Percentiles rank a stretch among this genome's conserved stretches.
Evolutionary conservation across 2,888 invertebrate genomes (phyloP).

Genomic region (Mallateleia sp.): DNA sequence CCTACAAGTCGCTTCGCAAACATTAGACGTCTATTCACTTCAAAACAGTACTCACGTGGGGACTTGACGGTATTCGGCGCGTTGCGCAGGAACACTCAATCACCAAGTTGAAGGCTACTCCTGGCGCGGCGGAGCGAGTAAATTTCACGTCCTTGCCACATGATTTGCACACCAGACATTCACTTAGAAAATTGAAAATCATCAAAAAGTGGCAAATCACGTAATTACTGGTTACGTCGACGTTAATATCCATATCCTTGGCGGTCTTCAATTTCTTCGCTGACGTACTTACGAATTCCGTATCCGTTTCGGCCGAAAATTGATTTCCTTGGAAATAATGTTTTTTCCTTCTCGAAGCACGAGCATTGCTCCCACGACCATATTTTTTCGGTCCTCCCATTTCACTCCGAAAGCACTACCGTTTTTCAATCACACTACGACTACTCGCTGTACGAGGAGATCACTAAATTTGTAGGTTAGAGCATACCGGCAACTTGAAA

Average conservation of each 20-base stretch:
- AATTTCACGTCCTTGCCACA: constrained; percentile 6
- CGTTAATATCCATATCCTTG: constrained; percentile 5
- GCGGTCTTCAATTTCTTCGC: constrained; percentile 31
- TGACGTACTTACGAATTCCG: constrained; percentile 21
- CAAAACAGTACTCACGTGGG: too few relatives aligned
- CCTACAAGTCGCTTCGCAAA: not conserved
- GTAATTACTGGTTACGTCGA: not conserved
- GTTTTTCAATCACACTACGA: too few relatives aligned
- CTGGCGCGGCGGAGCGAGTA: constrained; percentile 2
- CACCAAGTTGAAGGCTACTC: constrained; percentile 13
- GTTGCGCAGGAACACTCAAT: not conserved
- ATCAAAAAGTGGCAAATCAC: constrained; percentile 2
- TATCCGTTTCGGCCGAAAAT: constrained; percentile 32
- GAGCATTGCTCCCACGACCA: too few relatives aligned
- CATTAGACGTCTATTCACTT: too few relatives aligned
- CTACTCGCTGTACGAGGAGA: too few relatives aligned
- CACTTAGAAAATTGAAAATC: constrained; percentile 1
- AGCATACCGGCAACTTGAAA: too few relatives aligned
- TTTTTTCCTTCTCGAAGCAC: too few relatives aligned
- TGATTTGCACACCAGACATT: constrained; percentile 5
- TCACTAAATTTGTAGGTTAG: too few relatives aligned
- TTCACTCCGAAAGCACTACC: too few relatives aligned
- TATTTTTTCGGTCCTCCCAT: too few relatives aligned
- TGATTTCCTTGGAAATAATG: constrained; percentile 19
- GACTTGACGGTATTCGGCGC: not conserved